Base-by-base conservation (phyloP, 2,888 invertebrate species). In the Mamestra brassicae region DNA sequence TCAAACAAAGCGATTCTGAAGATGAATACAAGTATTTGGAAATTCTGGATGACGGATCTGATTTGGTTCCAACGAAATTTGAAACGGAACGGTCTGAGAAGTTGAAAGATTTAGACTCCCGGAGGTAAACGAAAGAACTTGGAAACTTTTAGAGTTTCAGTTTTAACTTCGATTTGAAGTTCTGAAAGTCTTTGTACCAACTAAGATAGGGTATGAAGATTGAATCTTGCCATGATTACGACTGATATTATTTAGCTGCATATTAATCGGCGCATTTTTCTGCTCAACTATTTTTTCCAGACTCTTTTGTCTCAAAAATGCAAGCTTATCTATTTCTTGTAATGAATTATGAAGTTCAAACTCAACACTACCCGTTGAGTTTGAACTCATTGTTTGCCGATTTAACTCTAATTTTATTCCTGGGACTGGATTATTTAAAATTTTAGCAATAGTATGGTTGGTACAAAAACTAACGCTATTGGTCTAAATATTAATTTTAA, bases 31-130 rank as follows among this genome's bases (percentile, higher is more conserved):
- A 91, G 72, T 96, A 96, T 88, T 85, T 97, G 62, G 96, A 96
- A 88, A 92, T 97, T 0, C 57, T 96, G 6, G 97, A 96, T 74
- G 96, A 96, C 87, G 96, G 94, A 2, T 93, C 92, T 50, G 95
- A 92, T 71, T 68, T 87, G 4, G 72, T 85, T 1, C 61, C 74
- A 1, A 87, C 26, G 63, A 83, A 63, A 60, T 78, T 85, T n/a
- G 88, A 81, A 45, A 87, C 81, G 8, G 68, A 87, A 3, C 76
- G 89, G 26, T 87, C 86, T 0, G 89, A 88, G 52, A 83, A 87
- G 4, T 76, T 91, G 38, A 90, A 90, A 11, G 81, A 88, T 11
- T 80, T 93, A 69, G 92, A 93, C 8, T 77, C 84, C 0, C 71
- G 64, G 34, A 74, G 83, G 45, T 82, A 82, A 67, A 15, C 1